These are phyloP conservation scores for Ridgeia piscesae DNA, from an alignment of 1,140 invertebrate genomes.

Conservation along the genomic window DNA sequence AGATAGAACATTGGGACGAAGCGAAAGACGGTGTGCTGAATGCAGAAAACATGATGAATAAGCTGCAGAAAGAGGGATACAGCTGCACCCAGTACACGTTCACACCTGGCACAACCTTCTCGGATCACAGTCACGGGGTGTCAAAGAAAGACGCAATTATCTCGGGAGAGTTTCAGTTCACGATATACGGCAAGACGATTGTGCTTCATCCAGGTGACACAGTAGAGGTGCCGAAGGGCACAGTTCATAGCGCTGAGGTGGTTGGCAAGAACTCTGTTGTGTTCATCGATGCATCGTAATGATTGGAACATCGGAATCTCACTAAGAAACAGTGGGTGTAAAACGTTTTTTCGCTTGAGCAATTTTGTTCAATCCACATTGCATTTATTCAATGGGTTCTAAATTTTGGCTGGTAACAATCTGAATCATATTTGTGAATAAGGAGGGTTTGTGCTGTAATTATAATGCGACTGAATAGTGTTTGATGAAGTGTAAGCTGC, in stretches of 20 bases:
- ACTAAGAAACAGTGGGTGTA: too few species aligned
- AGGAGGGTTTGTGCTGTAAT: too few species aligned
- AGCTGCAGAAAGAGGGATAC: conserved; percentile 46
- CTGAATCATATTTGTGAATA: too few species aligned
- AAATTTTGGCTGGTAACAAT: too few species aligned
- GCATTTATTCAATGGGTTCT: too few species aligned
- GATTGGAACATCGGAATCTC: neutral
- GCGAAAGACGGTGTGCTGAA: conserved; percentile 42
- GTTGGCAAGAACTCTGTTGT: conserved; percentile 43
- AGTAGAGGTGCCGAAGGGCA: conserved; percentile 47
- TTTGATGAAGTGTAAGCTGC: too few species aligned
- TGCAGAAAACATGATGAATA: conserved; percentile 44
- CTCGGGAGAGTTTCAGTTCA: conserved; percentile 44
- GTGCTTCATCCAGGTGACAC: conserved; percentile 51
- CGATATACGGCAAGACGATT: conserved; percentile 48
- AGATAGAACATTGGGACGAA: conserved; percentile 46
- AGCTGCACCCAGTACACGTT: conserved; percentile 43
- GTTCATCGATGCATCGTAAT: conserved; percentile 42
- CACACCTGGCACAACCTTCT: conserved; percentile 46
- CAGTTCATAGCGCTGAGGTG: conserved; percentile 48
- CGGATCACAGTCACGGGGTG: conserved; percentile 48
- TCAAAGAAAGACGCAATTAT: conserved; percentile 51
- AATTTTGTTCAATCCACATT: too few species aligned
- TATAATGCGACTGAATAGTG: too few species aligned
- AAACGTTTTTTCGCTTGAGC: too few species aligned